Conservation (phyloP, 2,797 vertebrate genomes). For the Gymnoscopelus microlampas region DNA sequence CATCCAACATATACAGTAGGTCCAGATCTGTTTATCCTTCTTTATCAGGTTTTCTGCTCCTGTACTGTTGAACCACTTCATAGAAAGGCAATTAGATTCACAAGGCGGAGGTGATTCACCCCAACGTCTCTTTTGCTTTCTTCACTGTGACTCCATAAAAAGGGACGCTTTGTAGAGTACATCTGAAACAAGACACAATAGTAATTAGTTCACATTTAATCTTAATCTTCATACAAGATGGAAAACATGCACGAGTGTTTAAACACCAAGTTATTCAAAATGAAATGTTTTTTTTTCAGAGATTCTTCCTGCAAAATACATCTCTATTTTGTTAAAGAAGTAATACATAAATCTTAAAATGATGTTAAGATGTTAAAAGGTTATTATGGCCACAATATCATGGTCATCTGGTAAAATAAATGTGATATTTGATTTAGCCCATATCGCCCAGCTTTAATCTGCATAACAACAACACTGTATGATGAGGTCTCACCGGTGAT, state of each 20-base stretch:
- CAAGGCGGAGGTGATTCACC: background rate
- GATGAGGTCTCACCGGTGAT: slow-evolving; percentile 47
- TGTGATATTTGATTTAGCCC: no score
- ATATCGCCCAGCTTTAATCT: no score
- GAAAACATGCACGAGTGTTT: no score
- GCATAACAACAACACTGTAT: background rate
- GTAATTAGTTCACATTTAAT: background rate
- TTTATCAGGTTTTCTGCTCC: background rate
- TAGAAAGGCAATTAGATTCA: background rate
- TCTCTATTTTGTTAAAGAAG: no score
- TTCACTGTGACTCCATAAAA: slow-evolving; percentile 71
- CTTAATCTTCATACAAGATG: background rate
- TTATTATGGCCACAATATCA: no score
- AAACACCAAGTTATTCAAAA: no score
- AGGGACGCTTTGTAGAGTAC: slow-evolving; percentile 75
- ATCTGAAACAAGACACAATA: slow-evolving; percentile 68
- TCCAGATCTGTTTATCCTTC: background rate
- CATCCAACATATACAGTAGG: background rate
- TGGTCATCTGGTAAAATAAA: no score
- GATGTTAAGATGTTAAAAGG: no score
- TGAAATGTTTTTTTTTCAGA: no score
- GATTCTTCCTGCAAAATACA: no score
- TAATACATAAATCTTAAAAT: no score
- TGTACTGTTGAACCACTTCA: slow-evolving; percentile 5
- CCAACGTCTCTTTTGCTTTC: background rate